Conservation (phyloP, 2,888 invertebrate species). For the Drosophila koepferae region DNA sequence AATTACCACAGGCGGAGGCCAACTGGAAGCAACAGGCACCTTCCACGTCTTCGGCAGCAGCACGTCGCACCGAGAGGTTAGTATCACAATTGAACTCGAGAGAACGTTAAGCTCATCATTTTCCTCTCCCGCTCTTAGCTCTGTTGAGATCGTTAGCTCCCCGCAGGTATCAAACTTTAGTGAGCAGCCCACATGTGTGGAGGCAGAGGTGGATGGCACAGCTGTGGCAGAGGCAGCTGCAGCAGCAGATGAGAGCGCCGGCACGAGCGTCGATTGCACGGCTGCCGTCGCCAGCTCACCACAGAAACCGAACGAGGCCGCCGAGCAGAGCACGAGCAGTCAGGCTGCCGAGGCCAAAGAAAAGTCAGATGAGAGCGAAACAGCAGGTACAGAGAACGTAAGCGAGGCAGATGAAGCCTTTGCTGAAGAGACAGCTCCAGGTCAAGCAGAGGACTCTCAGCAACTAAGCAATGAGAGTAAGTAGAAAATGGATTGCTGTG, state of each 20-base stretch:
- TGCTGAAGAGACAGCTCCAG: constrained; percentile 85
- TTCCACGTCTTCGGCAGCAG: constrained; percentile 75
- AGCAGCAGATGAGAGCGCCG: constrained; percentile 54
- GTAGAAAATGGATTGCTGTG: neutral
- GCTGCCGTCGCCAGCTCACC: constrained; percentile 52
- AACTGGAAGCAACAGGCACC: constrained; percentile 83
- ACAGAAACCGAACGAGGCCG: constrained; percentile 59
- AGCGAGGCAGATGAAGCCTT: constrained; percentile 77
- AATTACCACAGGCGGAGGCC: constrained; percentile 60
- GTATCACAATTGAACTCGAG: neutral
- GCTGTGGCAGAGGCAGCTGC: constrained; percentile 74
- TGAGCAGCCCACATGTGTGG: constrained; percentile 83
- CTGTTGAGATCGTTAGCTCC: constrained; percentile 94
- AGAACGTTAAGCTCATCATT: neutral
- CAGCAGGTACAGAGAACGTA: constrained; percentile 85
- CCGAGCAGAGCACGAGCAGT: constrained; percentile 49
- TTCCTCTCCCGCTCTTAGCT: constrained; percentile 82
- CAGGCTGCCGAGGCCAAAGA: constrained; percentile 54
- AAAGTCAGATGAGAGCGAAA: constrained; percentile 51
- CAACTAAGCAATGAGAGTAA: constrained; percentile 80
- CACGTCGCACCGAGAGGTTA: constrained; percentile 81
- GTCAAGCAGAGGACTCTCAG: constrained; percentile 72
- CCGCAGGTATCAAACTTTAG: constrained; percentile 90
- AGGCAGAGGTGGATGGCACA: constrained; percentile 57
- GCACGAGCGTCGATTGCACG: constrained; percentile 48